These are phyloP conservation scores for Isurus oxyrinchus DNA, from an alignment of 2,113 vertebrate species.

Conservation along the genomic window DNA sequence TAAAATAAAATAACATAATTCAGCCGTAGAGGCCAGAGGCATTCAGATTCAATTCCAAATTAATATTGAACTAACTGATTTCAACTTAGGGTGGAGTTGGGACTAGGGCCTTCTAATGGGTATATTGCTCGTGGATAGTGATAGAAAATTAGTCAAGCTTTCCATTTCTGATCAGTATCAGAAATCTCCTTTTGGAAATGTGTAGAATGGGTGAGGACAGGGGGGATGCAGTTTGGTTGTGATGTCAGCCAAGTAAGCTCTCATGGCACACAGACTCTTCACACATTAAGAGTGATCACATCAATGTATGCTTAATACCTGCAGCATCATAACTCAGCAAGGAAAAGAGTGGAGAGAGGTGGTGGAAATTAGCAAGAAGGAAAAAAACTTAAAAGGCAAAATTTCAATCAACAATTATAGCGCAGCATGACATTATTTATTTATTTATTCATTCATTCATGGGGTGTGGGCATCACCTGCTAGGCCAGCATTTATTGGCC, in stretches of 20 bases:
- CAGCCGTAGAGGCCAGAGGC: neutral
- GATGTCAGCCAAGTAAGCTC: neutral
- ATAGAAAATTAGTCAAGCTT: neutral
- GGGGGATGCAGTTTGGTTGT: neutral
- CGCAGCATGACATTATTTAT: neutral
- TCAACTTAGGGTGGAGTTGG: neutral
- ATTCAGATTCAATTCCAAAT: neutral
- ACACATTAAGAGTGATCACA: neutral
- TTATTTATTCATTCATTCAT: no score
- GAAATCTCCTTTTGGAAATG: neutral
- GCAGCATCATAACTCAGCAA: neutral
- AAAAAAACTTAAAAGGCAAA: neutral
- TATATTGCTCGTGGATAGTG: neutral
- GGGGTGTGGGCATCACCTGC: no score
- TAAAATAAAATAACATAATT: neutral
- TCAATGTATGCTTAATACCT: neutral
- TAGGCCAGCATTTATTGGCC: no score
- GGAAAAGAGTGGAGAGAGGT: neutral
- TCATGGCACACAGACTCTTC: neutral
- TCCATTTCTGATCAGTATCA: neutral
- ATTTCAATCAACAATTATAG: neutral
- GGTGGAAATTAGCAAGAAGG: neutral
- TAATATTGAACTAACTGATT: neutral
- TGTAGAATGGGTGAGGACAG: neutral
- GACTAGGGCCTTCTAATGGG: neutral